These are phyloP conservation scores for Harpagifer antarcticus DNA, from an alignment of 2,797 vertebrate species.

Conservation along the genomic window DNA sequence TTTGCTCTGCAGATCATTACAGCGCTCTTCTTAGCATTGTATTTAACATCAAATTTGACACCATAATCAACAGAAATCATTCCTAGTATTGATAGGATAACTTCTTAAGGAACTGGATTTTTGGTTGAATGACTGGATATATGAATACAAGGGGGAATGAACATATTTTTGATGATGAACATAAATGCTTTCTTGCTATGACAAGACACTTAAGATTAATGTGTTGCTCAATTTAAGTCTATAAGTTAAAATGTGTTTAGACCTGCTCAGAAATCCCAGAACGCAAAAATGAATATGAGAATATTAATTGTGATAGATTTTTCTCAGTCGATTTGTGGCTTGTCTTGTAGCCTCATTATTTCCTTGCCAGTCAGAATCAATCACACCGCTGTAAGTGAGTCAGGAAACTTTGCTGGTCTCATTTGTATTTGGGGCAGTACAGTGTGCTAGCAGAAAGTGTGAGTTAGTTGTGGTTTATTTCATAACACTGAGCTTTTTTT, in stretches of 20 bases:
- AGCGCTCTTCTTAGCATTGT: no score
- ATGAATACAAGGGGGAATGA: background rate
- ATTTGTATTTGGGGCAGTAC: constrained; percentile 48
- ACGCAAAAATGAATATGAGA: background rate
- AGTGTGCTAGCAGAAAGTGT: constrained; percentile 45
- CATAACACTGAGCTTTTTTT: constrained; percentile 17
- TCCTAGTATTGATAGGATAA: background rate
- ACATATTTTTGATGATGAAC: background rate
- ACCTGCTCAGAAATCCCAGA: background rate
- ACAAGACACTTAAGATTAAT: background rate
- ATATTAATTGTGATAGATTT: constrained; percentile 10
- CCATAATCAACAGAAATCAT: background rate
- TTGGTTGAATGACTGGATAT: background rate
- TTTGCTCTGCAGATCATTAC: no score
- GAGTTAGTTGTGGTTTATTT: constrained; percentile 44
- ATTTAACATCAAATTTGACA: no score
- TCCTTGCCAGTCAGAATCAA: constrained; percentile 47
- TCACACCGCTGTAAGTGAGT: constrained; percentile 52
- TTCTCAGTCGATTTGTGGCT: constrained; percentile 43
- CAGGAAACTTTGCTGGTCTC: constrained; percentile 65
- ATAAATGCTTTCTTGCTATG: background rate
- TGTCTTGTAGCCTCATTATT: constrained; percentile 51
- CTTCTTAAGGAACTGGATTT: background rate
- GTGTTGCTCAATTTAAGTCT: background rate
- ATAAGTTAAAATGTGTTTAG: background rate